Evolutionary conservation across 2,888 invertebrate species (phyloP).

Genomic region (Andrena dorsata): DNA sequence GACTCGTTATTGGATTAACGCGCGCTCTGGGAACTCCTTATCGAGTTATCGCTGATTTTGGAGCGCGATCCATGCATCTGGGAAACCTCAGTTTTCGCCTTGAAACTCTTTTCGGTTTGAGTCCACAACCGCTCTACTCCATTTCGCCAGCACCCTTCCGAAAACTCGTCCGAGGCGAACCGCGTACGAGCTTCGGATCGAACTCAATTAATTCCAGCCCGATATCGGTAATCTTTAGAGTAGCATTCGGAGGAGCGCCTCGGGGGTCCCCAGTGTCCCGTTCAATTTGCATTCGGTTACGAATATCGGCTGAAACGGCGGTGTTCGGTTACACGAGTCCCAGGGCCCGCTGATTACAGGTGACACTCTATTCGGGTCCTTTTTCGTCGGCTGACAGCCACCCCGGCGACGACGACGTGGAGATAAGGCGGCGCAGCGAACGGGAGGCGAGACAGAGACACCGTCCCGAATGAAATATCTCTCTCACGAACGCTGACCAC

Average conservation of each 20-base stretch:
- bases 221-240: conserved; percentile 1
- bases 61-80: background rate
- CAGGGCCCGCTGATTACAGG: conserved; percentile 55
- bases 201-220: conserved; percentile 34
- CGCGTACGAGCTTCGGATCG: conserved; percentile 8
- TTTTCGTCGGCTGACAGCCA: conserved; percentile 58
- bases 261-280: conserved; percentile 39
- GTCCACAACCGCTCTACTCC: background rate
- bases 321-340: conserved; percentile 59
- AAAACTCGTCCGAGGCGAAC: background rate
- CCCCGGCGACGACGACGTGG: conserved; percentile 36
- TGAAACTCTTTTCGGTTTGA: background rate
- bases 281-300: conserved; percentile 54
- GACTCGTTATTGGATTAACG: conserved; percentile 53
- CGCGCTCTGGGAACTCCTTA: conserved; percentile 34
- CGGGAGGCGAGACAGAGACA: conserved; percentile 73
- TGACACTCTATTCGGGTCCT: conserved; percentile 50
- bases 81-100: background rate
- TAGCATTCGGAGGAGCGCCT: conserved; percentile 18
- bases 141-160: background rate
- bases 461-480: conserved; percentile 80
- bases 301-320: conserved; percentile 52
- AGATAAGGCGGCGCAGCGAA: conserved; percentile 73
- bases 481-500: conserved; percentile 72
- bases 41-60: conserved; percentile 26